Evolutionary conservation across 2,113 vertebrate genomes (phyloP).

Genomic region (Archocentrus centrarchus): DNA sequence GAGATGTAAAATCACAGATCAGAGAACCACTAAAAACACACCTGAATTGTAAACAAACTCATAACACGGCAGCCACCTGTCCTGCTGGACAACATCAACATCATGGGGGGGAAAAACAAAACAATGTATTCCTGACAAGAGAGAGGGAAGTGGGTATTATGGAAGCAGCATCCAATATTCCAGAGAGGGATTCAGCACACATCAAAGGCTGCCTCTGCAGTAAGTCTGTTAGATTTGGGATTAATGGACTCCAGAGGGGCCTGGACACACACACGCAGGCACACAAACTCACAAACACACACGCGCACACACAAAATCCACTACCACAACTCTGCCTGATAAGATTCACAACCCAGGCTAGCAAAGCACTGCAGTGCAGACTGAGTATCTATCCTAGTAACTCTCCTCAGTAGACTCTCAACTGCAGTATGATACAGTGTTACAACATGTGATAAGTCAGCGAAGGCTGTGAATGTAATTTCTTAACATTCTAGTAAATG

Average conservation of each 20-base stretch:
- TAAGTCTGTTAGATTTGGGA: conserved; percentile 81
- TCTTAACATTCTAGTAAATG: conserved; percentile 35
- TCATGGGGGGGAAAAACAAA: conserved; percentile 18
- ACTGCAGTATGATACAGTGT: conserved; percentile 40
- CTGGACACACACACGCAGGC: conserved; percentile 64
- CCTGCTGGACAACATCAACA: conserved; percentile 44
- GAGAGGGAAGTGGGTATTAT: conserved; percentile 58
- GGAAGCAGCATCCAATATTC: conserved; percentile 72
- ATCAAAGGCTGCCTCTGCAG: conserved; percentile 77
- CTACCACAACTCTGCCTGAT: conserved; percentile 64
- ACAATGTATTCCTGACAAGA: conserved; percentile 60
- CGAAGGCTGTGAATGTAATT: conserved; percentile 24
- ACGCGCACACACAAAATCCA: conserved; percentile 56
- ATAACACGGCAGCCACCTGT: conserved; percentile 67
- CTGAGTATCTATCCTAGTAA: conserved; percentile 60
- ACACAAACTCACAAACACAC: conserved; percentile 16
- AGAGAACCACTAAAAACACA: conserved; percentile 71
- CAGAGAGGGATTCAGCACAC: conserved; percentile 73
- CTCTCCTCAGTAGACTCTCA: conserved; percentile 43
- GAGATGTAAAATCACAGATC: conserved; percentile 83
- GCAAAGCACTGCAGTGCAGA: conserved; percentile 69
- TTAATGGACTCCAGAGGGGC: conserved; percentile 80
- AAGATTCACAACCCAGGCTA: conserved; percentile 68
- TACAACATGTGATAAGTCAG: conserved; percentile 36
- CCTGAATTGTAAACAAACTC: conserved; percentile 77